Evolutionary conservation across 2,113 vertebrate genomes (phyloP), one percentile per base, ranked within the genome.

Genomic region (Oncorhynchus keta): DNA sequence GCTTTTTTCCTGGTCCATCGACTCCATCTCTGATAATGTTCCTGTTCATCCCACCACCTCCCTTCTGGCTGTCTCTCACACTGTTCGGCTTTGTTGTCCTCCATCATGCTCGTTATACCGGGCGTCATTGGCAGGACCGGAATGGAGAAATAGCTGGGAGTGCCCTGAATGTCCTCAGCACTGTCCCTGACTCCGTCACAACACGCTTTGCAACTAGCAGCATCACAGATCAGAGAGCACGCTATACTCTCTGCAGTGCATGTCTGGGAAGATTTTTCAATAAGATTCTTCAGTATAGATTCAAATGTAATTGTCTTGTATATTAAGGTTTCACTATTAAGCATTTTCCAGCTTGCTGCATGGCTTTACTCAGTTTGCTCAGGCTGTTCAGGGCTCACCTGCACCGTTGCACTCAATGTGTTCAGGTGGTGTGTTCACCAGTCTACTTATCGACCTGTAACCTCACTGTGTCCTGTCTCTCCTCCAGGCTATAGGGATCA

Each of bases 401-500:
- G 35, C 35, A 45, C 8, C 8, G 39, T 55, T 55, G 16, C 12
- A 55, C 3, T 55, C 14, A 55, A 14, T 55, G 16, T 4, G 16
- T 55, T 55, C 59, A 22, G 18, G 59, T 62, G 59, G 7, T 22
- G 32, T 68, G 16, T 39, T 20, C 14, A 13, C 30, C 67, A n/a
- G 67, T 68, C 32, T 20, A 16, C 30, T 32, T 35, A 14, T 7
- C 30, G 8, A 26, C 26, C 26, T 22, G 5, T 65, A 45, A 45
- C 62, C 24, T 24, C 62, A 12, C 6, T 35, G 30, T 28, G 22
- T 8, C 61, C 6, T 9, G 14, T 30, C 28, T 68, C 5, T 68
- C 67, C 67, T 26, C 77, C 92, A 97, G 97, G 96, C 77, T 97
- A 95, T 88, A 96, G 95, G 91, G 96, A 97, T 18, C 96, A 98